phyloP scores from a whole-genome alignment of 2,113 vertebrate genomes.

The Pelmatolapia mariae region DNA sequence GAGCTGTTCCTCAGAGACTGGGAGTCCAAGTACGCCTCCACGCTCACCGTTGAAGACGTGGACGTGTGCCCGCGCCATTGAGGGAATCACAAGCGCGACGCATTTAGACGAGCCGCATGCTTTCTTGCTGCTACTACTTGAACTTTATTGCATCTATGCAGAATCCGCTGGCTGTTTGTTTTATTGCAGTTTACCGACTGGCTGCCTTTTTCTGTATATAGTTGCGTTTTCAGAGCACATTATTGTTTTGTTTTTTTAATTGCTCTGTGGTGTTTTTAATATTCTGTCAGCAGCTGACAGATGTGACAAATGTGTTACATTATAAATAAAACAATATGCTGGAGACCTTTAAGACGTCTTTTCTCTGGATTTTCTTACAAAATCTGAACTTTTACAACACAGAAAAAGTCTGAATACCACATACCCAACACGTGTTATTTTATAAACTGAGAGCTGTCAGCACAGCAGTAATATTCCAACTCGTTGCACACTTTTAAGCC shows the following conservation, averaged over 20 bases:
- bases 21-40: slow-evolving; percentile 51
- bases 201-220: slow-evolving; percentile 36
- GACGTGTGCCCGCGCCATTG: slow-evolving; percentile 38
- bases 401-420: background rate
- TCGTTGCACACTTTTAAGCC: background rate
- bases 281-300: background rate
- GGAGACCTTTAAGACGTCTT: background rate
- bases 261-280: background rate
- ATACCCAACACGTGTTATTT: background rate
- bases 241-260: background rate
- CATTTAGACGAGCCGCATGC: background rate
- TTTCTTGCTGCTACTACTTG: background rate
- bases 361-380: background rate
- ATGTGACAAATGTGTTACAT: background rate
- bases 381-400: background rate
- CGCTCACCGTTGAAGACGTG: slow-evolving; percentile 12
- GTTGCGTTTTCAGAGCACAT: background rate
- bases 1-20: slow-evolving; percentile 77
- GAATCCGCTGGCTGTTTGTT: background rate
- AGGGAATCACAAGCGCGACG: background rate
- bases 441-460: background rate
- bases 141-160: background rate
- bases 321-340: background rate
- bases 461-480: background rate
- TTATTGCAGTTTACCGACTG: background rate